These are phyloP conservation scores for Lycophotia porphyrea DNA, from an alignment of 2,888 invertebrate species.

Conservation along the genomic window DNA sequence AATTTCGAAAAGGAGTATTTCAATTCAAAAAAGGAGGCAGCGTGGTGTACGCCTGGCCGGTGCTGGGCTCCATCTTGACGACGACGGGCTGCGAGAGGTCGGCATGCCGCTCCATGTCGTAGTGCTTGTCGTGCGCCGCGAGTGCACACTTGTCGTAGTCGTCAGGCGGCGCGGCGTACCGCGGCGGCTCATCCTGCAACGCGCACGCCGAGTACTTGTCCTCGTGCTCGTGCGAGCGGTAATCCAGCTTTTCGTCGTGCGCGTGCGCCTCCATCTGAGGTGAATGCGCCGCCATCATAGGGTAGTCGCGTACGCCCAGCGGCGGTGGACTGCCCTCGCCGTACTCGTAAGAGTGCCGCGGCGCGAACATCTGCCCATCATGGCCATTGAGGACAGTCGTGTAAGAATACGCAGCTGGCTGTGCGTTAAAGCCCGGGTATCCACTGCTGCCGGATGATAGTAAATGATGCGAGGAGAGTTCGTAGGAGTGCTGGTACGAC, in stretches of 20 bases:
- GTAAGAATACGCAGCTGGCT: constrained; percentile 91
- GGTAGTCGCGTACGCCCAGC: constrained; percentile 91
- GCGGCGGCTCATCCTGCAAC: constrained; percentile 87
- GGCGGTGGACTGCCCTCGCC: constrained; percentile 92
- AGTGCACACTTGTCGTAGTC: constrained; percentile 91
- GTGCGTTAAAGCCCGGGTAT: constrained; percentile 91
- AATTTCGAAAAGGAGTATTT: constrained; percentile 91
- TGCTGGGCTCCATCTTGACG: constrained; percentile 90
- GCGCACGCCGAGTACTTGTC: constrained; percentile 87
- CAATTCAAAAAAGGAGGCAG: constrained; percentile 95
- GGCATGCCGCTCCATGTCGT: constrained; percentile 85
- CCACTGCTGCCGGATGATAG: constrained; percentile 92
- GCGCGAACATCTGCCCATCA: constrained; percentile 93
- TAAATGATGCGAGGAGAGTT: constrained; percentile 93
- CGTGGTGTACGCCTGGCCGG: constrained; percentile 91
- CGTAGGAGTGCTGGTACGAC: constrained; percentile 95
- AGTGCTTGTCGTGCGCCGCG: constrained; percentile 87
- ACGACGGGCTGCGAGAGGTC: constrained; percentile 86
- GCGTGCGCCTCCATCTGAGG: constrained; percentile 90
- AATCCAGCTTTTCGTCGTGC: constrained; percentile 88
- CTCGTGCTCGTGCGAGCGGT: constrained; percentile 85
- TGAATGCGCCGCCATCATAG: constrained; percentile 92
- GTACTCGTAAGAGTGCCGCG: constrained; percentile 91
- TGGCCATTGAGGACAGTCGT: constrained; percentile 93
- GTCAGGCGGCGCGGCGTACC: constrained; percentile 90